Percentiles rank a stretch among this genome's conserved stretches.
Evolutionary conservation across 2,113 vertebrate genomes (phyloP).

Genomic region (Passer domesticus): DNA sequence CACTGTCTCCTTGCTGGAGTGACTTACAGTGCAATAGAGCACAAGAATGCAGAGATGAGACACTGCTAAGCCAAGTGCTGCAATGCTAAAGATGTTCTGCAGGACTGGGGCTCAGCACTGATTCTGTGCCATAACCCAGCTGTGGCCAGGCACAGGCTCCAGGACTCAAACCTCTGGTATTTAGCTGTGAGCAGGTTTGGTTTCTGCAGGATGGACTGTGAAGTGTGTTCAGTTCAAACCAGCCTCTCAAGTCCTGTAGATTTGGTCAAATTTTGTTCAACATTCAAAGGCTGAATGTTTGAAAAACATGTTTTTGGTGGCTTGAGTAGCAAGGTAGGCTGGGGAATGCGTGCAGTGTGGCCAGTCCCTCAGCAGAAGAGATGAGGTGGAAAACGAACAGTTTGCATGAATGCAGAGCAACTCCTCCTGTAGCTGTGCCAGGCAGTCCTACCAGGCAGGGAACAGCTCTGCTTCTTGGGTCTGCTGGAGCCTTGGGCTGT

Average conservation of each 20-base stretch:
- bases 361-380: neutral
- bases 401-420: neutral
- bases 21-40: neutral
- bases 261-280: neutral
- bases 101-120: neutral
- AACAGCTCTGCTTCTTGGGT: rapidly evolving
- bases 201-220: neutral
- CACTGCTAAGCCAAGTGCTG: neutral
- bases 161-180: neutral
- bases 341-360: rapidly evolving
- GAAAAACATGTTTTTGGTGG: neutral
- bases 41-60: neutral
- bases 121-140: neutral
- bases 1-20: neutral
- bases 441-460: neutral
- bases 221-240: neutral
- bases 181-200: neutral
- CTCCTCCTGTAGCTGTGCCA: neutral
- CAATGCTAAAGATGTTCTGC: neutral
- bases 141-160: neutral
- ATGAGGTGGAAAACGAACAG: neutral
- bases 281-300: neutral
- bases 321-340: neutral
- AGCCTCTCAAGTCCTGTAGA: neutral
- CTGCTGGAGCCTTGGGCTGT: neutral